A percentile compares a stretch with the other conserved stretches of the same genome.
Evolutionary conservation across 2,113 vertebrate genomes (phyloP).

Genomic region (Scytalopus superciliaris): DNA sequence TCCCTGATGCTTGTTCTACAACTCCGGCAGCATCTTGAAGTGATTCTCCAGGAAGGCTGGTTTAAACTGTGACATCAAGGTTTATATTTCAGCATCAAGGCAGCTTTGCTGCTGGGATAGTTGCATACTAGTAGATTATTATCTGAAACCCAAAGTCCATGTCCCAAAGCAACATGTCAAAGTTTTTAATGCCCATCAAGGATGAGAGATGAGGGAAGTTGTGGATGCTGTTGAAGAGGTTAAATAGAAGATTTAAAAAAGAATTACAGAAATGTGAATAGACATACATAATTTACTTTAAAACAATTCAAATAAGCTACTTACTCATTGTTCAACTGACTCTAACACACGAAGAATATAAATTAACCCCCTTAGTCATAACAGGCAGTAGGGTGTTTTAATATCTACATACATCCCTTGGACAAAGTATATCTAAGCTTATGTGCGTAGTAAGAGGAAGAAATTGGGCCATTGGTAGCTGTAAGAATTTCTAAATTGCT

Average conservation of each 20-base stretch:
- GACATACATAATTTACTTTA: background rate
- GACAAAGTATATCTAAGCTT: background rate
- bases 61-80: background rate
- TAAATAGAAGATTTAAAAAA: background rate
- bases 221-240: background rate
- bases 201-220: background rate
- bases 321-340: background rate
- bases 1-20: background rate
- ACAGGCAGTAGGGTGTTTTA: background rate
- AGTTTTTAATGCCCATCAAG: background rate
- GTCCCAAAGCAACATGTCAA: background rate
- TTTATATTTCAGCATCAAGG: background rate
- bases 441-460: background rate
- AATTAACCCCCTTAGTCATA: background rate
- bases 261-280: background rate
- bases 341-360: background rate
- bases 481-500: background rate
- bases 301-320: background rate
- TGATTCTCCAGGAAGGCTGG: background rate
- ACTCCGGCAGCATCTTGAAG: background rate
- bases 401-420: background rate
- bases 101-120: background rate
- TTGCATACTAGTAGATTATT: background rate
- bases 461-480: background rate
- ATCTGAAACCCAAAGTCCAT: background rate